Conservation (phyloP, 2,888 invertebrate genomes). For the Cryptocephalus moraei region DNA sequence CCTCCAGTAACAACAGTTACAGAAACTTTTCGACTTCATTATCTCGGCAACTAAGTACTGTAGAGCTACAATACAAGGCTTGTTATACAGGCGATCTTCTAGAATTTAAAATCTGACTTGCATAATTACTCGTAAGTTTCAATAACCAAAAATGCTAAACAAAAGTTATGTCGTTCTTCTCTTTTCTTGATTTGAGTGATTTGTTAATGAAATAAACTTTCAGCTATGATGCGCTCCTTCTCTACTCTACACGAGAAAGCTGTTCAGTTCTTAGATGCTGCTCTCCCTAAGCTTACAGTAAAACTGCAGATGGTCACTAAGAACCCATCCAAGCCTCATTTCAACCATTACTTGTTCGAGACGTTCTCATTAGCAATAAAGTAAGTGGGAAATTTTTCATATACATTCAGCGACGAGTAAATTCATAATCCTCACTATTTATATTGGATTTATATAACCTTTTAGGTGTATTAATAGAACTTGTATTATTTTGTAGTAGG, state of each 20-base stretch:
- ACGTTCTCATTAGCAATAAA: conserved; percentile 81
- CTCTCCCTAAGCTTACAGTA: conserved; percentile 75
- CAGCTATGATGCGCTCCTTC: conserved; percentile 85
- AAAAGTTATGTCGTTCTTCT: no score
- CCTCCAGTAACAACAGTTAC: neutral
- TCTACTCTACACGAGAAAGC: conserved; percentile 70
- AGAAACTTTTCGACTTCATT: no score
- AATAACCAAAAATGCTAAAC: no score
- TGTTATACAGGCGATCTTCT: no score
- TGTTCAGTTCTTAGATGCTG: conserved; percentile 67
- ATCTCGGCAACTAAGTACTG: no score
- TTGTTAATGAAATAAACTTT: conserved; percentile 17
- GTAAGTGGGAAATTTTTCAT: conserved; percentile 40
- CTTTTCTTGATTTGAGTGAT: conserved; percentile 1
- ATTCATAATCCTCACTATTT: neutral
- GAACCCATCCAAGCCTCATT: conserved; percentile 94
- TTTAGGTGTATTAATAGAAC: no score
- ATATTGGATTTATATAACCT: no score
- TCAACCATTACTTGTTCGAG: conserved; percentile 98
- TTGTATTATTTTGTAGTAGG: no score
- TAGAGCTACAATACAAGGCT: no score
- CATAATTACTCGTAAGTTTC: no score
- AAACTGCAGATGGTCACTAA: conserved; percentile 76
- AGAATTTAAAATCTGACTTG: no score
- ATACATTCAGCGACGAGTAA: neutral